Evolutionary conservation across 2,113 vertebrate species (phyloP).

Genomic region (Phaethornis superciliosus): DNA sequence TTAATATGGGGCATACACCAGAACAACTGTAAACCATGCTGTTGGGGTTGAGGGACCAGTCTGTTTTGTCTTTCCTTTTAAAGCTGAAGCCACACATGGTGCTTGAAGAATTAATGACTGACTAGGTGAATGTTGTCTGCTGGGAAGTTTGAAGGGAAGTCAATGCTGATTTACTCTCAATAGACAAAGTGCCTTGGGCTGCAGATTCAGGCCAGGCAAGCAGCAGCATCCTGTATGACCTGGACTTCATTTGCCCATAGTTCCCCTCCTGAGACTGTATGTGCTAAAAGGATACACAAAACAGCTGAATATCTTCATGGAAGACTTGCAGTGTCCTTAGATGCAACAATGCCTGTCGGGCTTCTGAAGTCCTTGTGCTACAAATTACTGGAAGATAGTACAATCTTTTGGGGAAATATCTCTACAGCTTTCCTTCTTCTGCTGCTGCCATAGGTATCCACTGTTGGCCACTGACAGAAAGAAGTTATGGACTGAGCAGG

Average conservation of each 20-base stretch:
- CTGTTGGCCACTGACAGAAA: not conserved
- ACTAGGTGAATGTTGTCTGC: not conserved
- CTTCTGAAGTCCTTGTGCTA: fast-evolving
- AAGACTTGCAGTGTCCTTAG: not conserved
- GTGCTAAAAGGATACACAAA: not conserved
- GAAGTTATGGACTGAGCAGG: not conserved
- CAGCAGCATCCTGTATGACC: not conserved
- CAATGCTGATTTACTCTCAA: not conserved
- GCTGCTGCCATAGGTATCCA: not conserved
- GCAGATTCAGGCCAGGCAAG: not conserved
- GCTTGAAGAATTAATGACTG: conserved; percentile 19
- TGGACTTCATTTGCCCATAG: not conserved
- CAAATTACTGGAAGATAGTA: not conserved
- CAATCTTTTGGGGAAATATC: not conserved
- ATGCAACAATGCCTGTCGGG: not conserved
- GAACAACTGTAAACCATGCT: not conserved
- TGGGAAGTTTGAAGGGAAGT: not conserved
- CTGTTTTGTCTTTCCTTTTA: not conserved
- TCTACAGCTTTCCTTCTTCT: not conserved
- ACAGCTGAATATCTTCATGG: not conserved
- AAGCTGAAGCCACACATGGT: not conserved
- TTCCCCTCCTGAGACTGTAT: not conserved
- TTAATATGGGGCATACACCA: not conserved
- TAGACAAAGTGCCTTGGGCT: not conserved
- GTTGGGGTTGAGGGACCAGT: not conserved